Evolutionary conservation across 2,797 vertebrate genomes (phyloP).

Genomic region (Anomalospiza imberbis): DNA sequence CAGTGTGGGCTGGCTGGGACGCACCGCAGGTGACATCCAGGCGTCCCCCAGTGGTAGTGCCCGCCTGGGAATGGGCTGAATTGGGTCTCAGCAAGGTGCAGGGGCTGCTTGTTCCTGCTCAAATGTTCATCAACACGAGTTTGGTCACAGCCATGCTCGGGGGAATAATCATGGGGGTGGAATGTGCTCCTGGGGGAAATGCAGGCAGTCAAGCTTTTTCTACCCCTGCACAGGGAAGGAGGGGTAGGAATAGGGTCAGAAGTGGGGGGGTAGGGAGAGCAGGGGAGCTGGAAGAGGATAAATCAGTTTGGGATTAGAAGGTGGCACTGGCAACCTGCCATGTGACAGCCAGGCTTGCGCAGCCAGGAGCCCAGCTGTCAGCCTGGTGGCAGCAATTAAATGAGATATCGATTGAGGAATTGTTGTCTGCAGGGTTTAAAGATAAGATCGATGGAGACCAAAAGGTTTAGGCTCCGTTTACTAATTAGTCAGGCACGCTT

Average conservation of each 20-base stretch:
- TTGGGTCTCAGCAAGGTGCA: rapidly evolving
- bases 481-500: slow-evolving; percentile 48
- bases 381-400: slow-evolving; percentile 69
- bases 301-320: slow-evolving; percentile 51
- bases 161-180: rapidly evolving
- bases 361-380: slow-evolving; percentile 64
- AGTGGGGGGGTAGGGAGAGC: too few species aligned
- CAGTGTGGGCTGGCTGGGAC: neutral
- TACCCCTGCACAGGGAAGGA: neutral
- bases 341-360: slow-evolving; percentile 24
- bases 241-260: neutral
- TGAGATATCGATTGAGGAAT: slow-evolving; percentile 68
- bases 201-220: neutral
- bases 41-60: too few species aligned
- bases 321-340: slow-evolving; percentile 46
- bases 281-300: neutral
- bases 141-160: rapidly evolving
- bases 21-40: rapidly evolving
- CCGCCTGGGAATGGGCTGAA: neutral
- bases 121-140: rapidly evolving
- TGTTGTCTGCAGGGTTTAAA: slow-evolving; percentile 66
- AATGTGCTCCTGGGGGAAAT: neutral
- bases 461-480: slow-evolving; percentile 63
- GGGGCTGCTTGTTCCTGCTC: neutral
- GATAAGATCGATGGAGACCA: slow-evolving; percentile 66